These are phyloP conservation scores for Micromesistius poutassou DNA, from an alignment of 2,797 vertebrate genomes.

Conservation along the genomic window DNA sequence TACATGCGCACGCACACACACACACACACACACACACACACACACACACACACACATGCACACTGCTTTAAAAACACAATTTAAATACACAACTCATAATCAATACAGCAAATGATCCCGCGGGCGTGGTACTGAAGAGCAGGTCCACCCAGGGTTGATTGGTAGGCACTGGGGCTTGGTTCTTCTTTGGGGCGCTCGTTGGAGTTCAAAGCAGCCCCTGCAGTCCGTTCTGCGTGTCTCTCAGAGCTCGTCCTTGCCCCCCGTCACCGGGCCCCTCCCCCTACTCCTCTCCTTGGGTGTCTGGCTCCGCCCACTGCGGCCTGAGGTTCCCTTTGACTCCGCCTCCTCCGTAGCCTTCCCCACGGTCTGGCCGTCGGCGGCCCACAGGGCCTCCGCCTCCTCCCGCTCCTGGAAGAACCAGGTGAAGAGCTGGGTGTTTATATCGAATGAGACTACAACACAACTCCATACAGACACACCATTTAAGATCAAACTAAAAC, in stretches of 20 bases:
- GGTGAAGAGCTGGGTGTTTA: constrained; percentile 2
- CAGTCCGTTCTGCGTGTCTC: constrained; percentile 28
- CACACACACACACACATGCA: constrained; percentile 1
- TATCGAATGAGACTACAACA: background rate
- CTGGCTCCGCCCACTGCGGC: constrained; percentile 68
- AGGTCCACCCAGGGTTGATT: background rate
- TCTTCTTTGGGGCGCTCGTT: background rate
- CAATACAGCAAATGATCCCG: background rate
- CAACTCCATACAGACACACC: background rate
- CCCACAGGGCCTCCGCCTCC: constrained; percentile 77
- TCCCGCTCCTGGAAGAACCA: constrained; percentile 77
- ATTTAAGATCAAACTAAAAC: background rate
- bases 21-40: background rate
- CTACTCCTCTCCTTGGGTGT: constrained; percentile 63
- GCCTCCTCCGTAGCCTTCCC: constrained; percentile 45
- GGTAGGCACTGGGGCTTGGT: background rate
- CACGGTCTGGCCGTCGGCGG: constrained; percentile 55
- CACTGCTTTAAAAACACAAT: background rate
- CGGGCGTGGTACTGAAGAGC: background rate
- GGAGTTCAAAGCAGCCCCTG: background rate
- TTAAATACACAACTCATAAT: background rate
- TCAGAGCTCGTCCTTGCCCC: constrained; percentile 74
- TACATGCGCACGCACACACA: too few relatives aligned
- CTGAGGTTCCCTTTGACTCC: constrained; percentile 38
- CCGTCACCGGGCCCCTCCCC: constrained; percentile 59